phyloP scores from a whole-genome alignment of 2,888 invertebrate genomes.

The Lasioglossum vierecki region DNA sequence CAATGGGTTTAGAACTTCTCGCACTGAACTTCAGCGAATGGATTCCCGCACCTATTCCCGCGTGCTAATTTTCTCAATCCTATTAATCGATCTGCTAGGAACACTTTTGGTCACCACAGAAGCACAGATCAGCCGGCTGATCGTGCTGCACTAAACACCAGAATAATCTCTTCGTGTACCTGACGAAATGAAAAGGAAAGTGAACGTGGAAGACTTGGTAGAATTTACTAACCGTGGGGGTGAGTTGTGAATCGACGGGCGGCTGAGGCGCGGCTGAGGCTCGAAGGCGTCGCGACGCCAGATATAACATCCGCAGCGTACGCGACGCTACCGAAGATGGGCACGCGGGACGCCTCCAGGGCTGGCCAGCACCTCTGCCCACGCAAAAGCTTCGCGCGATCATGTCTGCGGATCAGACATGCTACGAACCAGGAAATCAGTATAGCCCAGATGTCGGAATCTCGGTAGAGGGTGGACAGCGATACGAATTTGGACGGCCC shows the following conservation, averaged over 20 bases:
- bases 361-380: slow-evolving; percentile 81
- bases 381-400: slow-evolving; percentile 70
- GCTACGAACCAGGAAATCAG: slow-evolving; percentile 60
- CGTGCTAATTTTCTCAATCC: slow-evolving; percentile 10
- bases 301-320: slow-evolving; percentile 81
- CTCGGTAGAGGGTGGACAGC: slow-evolving; percentile 55
- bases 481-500: slow-evolving; percentile 63
- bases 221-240: slow-evolving; percentile 80
- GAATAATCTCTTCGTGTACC: neutral
- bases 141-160: slow-evolving; percentile 28
- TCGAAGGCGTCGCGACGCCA: slow-evolving; percentile 79
- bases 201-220: neutral
- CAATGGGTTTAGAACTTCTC: neutral
- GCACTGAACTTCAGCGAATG: slow-evolving; percentile 11
- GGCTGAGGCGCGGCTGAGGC: slow-evolving; percentile 81
- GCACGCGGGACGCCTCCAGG: slow-evolving; percentile 82
- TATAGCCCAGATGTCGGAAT: slow-evolving; percentile 48
- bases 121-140: slow-evolving; percentile 21
- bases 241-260: slow-evolving; percentile 79
- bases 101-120: slow-evolving; percentile 50
- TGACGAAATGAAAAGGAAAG: neutral
- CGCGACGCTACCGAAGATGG: slow-evolving; percentile 82
- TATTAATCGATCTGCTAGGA: slow-evolving; percentile 22
- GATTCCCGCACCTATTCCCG: slow-evolving; percentile 29
- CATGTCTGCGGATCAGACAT: slow-evolving; percentile 57